Percentiles rank a stretch among this genome's conserved stretches.
Conservation (phyloP, 37 sponge, comb jelly and placozoan species). For the Theonella swinhoei region DNA sequence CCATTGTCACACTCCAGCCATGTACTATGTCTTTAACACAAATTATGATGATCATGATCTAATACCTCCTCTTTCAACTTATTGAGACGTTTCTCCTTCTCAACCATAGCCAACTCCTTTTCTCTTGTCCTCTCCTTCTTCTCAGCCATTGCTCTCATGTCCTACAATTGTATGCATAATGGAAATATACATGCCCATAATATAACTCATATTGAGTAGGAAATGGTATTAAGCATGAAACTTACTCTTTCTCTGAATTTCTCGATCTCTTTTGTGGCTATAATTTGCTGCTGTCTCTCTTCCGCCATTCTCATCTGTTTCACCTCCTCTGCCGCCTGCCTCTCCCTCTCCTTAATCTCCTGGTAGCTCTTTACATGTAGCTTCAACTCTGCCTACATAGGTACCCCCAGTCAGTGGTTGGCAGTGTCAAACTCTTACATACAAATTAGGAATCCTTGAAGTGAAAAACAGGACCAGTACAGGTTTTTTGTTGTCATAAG, state of each 20-base stretch:
- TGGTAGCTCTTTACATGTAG: slow-evolving; percentile 39
- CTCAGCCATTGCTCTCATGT: slow-evolving; percentile 31
- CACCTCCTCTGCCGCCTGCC: neutral
- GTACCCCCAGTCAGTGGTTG: too few species aligned
- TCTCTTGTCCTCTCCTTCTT: slow-evolving; percentile 33
- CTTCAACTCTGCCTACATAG: slow-evolving; percentile 34
- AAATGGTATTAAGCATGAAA: too few species aligned
- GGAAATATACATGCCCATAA: too few species aligned
- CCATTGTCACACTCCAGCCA: too few species aligned
- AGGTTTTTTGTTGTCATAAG: too few species aligned
- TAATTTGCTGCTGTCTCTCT: slow-evolving; percentile 27
- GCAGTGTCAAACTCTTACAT: neutral
- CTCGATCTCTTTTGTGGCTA: slow-evolving; percentile 69
- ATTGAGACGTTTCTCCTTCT: slow-evolving; percentile 46
- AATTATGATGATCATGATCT: too few species aligned
- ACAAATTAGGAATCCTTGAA: too few species aligned
- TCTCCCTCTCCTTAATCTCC: slow-evolving; percentile 38
- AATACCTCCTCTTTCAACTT: slow-evolving; percentile 59
- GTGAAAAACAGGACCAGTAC: too few species aligned
- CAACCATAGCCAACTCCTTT: slow-evolving; percentile 21
- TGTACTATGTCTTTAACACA: too few species aligned
- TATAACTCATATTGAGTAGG: too few species aligned
- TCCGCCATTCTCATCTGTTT: slow-evolving; percentile 33
- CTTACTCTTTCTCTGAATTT: slow-evolving; percentile 76
- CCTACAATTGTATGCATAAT: too few species aligned